Conservation (phyloP, 2,113 vertebrate species). For the Psittacus erithacus region DNA sequence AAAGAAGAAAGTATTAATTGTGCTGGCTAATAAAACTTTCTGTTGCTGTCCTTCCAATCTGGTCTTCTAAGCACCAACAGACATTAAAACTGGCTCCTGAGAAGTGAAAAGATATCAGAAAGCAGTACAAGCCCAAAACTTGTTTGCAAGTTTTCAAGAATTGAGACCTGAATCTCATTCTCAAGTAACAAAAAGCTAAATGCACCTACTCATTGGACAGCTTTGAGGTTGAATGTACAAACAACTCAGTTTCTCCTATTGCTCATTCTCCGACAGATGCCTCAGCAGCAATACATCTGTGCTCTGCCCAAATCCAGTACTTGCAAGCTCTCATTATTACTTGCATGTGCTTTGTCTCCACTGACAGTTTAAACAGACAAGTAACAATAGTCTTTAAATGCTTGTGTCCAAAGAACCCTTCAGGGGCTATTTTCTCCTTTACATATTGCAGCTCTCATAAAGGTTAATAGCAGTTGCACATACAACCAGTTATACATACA, state of each 20-base stretch:
- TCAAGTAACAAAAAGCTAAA: neutral
- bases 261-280: conserved; percentile 1
- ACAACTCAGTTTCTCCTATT: neutral
- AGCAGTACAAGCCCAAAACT: neutral
- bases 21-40: conserved; percentile 64
- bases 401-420: neutral
- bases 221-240: neutral
- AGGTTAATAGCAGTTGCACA: conserved; percentile 1
- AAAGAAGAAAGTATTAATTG: conserved; percentile 73
- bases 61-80: conserved; percentile 60
- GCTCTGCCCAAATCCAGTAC: neutral
- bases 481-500: neutral
- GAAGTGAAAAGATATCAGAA: conserved; percentile 58
- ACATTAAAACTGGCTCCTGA: conserved; percentile 70
- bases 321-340: neutral
- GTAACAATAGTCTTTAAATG: neutral
- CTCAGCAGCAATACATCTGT: conserved; percentile 8
- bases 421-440: neutral
- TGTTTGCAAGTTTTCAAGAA: conserved; percentile 30
- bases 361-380: conserved; percentile 4
- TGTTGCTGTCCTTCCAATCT: conserved; percentile 51
- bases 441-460: neutral
- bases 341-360: neutral
- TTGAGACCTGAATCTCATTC: neutral
- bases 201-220: neutral